Base-by-base conservation (phyloP, 2,797 vertebrate species). In the Poliocrania exsul region DNA sequence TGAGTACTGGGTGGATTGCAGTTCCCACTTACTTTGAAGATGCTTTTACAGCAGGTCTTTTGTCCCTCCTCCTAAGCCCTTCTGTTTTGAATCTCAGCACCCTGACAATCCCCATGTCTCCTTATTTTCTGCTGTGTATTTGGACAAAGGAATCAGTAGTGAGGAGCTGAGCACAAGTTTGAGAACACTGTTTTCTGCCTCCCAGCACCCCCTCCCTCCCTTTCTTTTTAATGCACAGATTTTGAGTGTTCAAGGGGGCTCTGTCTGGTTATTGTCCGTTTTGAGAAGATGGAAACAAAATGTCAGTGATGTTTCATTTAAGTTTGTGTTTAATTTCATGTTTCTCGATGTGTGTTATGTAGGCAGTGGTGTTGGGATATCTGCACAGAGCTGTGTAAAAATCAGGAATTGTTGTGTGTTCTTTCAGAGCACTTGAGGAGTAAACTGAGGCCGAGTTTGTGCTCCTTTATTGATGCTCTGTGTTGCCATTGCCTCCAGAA, bases 281-380 rank as follows among this genome's bases (percentile, higher is more conserved):
- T 70, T 21, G 49, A 83, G 85, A 91, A 28, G 75, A 86, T 47
- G 57, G 72, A 74, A 92, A 50, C 40, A 78, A 92, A 91, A 93
- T 28, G 64, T 73, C 65, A 71, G 11, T 66, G 40, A 61, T 47
- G 18, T 71, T 91, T 71, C 49, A 50, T 85, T 93, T 69, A 66
- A 88, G 62, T 88, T 79, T 46, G 51, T 20, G 15, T 81, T 93
- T 81, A 49, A 88, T 93, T 88, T 88, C 44, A 37, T 46, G 72
- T 74, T 82, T 46, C 69, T 82, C 74, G 81, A 37, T 80, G 75
- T 57, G 75, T 58, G 79, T 58, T 78, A 13, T 2, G n/a, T 47
- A 70, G 58, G 65, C 88, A 85, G 66, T 28, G 67, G 29, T 77
- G 74, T 29, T 35, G 44, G 49, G 64, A 64, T 81, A 78, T 78